Base-by-base conservation (phyloP, 1,140 invertebrate species). In the Phocides pigmalion region DNA sequence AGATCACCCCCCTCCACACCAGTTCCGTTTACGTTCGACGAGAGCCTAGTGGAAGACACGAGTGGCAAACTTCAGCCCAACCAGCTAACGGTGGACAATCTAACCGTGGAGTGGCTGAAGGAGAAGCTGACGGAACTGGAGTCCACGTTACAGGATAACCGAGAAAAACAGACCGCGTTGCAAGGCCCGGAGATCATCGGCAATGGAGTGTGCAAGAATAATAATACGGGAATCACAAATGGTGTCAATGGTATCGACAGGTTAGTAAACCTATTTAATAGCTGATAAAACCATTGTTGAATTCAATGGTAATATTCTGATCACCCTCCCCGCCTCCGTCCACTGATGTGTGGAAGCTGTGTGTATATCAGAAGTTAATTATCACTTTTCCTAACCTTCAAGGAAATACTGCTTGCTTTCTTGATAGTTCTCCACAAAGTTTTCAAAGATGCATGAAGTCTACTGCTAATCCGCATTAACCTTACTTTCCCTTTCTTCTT, bases 11-110 rank as follows among this genome's bases (percentile, higher is more conserved):
- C 95, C 47, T 93, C 94, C 32, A 94, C 95, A 15, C 94, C 95
- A 12, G 90, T 96, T 17, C 93, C 94, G 68, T 98, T 98, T 82
- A 94, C 94, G 5, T 98, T 98, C 86, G 97, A 98, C 83, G 94
- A 96, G 59, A 95, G 94, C 73, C 92, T 98, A 62, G 95, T 98
- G 1, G 95, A 98, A 75, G 96, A 97, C 70, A 95, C 95, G 15
- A 95, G 96, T 25, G 96, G 96, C 11, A 96, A 95, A 84, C 92
- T 98, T 12, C 93, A 95, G 70, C 94, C 96, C 4, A 97, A 97
- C 88, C 95, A 96, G 76, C 81, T 99, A 39, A 97, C 97, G 0
- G 96, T 98, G 0, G 97, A 99, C 88, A 98, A 98, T 85, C 93
- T 98, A 9, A 98, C 97, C 0, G 95, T 97, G 32, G 97, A 97